A percentile compares a stretch with the other conserved stretches of the same genome.
phyloP scores from a whole-genome alignment of 2,797 vertebrate species.

The Hydrophis major region DNA sequence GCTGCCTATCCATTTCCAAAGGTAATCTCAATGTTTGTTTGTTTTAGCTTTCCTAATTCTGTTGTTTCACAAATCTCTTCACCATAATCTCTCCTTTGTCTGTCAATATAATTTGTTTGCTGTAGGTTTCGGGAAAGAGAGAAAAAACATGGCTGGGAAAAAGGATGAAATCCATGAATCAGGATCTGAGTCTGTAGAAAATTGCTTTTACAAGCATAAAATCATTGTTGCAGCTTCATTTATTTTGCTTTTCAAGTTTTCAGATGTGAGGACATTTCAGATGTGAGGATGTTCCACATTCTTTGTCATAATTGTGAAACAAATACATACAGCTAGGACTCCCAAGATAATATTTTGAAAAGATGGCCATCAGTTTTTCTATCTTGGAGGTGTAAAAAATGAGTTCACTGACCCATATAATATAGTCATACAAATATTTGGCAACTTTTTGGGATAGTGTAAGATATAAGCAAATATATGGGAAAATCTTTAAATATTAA shows the following conservation, averaged over 20 bases:
- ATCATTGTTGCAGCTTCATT: background rate
- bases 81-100: conserved; percentile 67
- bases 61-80: conserved; percentile 68
- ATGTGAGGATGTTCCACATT: background rate
- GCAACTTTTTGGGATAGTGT: background rate
- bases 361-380: background rate
- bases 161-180: conserved; percentile 37
- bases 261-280: background rate
- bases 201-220: background rate
- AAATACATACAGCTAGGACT: background rate
- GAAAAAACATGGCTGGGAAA: conserved; percentile 31
- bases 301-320: background rate
- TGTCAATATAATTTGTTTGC: conserved; percentile 66
- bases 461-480: background rate
- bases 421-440: background rate
- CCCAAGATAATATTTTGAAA: background rate
- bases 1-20: conserved; percentile 38
- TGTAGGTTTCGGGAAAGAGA: conserved; percentile 43
- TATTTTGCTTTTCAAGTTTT: background rate
- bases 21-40: conserved; percentile 63
- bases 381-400: background rate
- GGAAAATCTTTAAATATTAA: background rate
- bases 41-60: conserved; percentile 64
- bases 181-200: conserved; percentile 9
- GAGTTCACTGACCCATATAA: background rate